Percentiles rank a stretch among this genome's conserved stretches.
These are phyloP conservation scores for Semnornis frantzii DNA, from an alignment of 2,113 vertebrate genomes.

Conservation along the genomic window DNA sequence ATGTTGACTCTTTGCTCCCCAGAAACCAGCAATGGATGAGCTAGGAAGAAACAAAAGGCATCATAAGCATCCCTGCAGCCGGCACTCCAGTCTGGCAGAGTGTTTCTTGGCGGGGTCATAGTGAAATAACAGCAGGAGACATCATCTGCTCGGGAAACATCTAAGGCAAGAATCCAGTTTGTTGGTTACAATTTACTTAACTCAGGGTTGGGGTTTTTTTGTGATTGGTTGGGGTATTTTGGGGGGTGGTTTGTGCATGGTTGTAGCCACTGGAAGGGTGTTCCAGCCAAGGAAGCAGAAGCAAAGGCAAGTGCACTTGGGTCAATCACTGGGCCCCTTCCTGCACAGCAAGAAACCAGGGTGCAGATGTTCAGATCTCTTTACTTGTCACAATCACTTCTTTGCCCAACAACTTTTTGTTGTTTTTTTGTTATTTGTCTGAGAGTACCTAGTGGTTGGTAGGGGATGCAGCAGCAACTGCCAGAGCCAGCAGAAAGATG, in stretches of 20 bases:
- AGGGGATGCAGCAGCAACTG: background rate
- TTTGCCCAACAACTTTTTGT: background rate
- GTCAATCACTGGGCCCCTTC: background rate
- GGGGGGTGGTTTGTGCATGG: no score
- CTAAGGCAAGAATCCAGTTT: background rate
- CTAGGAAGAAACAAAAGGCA: conserved; percentile 32
- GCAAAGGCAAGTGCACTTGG: background rate
- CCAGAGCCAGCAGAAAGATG: background rate
- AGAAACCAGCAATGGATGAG: conserved; percentile 77
- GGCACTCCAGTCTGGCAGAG: background rate
- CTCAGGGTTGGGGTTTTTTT: background rate
- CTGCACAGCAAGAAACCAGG: background rate
- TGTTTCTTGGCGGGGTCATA: background rate
- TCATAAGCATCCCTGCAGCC: background rate
- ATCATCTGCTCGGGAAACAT: background rate
- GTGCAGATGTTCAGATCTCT: background rate
- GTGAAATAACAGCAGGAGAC: background rate
- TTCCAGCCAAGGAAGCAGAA: background rate
- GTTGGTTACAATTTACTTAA: background rate
- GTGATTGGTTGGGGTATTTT: background rate
- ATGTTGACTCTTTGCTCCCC: conserved; percentile 87
- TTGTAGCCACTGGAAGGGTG: background rate
- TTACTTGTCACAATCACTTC: background rate
- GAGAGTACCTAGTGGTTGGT: background rate
- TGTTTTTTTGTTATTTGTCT: background rate